phyloP scores from a whole-genome alignment of 23 tunicate genomes.

The Trididemnum clinides region DNA sequence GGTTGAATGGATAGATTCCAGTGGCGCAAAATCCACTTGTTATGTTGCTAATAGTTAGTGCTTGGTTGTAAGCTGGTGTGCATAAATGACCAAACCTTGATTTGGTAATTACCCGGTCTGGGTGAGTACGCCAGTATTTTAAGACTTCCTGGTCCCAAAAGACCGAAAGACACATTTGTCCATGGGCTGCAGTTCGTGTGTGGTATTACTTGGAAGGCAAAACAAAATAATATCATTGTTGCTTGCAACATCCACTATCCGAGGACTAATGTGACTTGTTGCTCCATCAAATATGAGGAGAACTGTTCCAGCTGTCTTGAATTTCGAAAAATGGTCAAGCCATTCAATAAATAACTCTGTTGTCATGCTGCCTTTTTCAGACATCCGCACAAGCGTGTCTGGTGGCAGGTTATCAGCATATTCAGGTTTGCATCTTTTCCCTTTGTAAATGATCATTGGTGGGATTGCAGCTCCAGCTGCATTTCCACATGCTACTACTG shows the following conservation, averaged over 20 bases:
- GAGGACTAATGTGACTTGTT: not conserved
- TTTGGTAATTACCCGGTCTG: conserved; percentile 34
- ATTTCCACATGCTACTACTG: conserved; percentile 32
- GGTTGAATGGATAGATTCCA: conserved; percentile 45
- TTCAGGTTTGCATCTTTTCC: conserved; percentile 28
- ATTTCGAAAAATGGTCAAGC: conserved; percentile 34
- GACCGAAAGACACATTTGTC: conserved; percentile 27
- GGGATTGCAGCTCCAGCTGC: conserved; percentile 37
- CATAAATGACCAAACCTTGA: conserved; percentile 38
- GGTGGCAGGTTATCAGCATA: conserved; percentile 25
- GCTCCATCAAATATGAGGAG: conserved; percentile 38
- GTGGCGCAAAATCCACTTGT: conserved; percentile 32
- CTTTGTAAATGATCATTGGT: conserved; percentile 36
- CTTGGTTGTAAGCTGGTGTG: conserved; percentile 47
- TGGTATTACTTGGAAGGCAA: conserved; percentile 35
- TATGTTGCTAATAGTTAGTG: conserved; percentile 34
- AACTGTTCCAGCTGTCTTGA: conserved; percentile 31
- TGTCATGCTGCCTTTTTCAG: conserved; percentile 40
- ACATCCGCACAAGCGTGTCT: conserved; percentile 14
- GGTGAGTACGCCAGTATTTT: conserved; percentile 45
- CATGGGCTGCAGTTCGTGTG: conserved; percentile 24
- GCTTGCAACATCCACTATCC: conserved; percentile 21
- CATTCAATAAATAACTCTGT: conserved; percentile 23
- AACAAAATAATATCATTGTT: not conserved
- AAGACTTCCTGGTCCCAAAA: conserved; percentile 41